Base-by-base conservation (phyloP, 2,113 vertebrate species). In the Herpailurus yagouaroundi region DNA sequence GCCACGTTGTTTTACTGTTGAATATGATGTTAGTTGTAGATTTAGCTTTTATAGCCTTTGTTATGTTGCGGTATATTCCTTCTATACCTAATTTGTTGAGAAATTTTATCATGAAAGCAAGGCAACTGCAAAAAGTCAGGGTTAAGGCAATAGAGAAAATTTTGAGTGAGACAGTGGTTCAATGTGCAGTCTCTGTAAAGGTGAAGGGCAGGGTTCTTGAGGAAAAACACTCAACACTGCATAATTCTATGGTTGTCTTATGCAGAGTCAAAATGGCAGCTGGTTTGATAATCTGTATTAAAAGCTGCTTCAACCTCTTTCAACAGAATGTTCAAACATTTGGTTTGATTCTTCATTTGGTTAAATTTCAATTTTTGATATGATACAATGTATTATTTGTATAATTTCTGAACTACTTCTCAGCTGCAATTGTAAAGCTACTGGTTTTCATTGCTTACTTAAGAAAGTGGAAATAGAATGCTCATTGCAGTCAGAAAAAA, bases 331-430 rank as follows among this genome's bases (percentile, higher is more conserved):
- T 86, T 79, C 57, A 41, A 29, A 91, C 1, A n/a, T 60, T 23
- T 60, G 7, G 57, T 60, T 60, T 60, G 57, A n/a, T n/a, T 31
- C 41, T 69, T 86, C 31, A 27, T 68, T 33, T 41, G 41, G 21
- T 27, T 73, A 91, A 81, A 77, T 81, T 80, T 83, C 52, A 87
- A 29, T 55, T 85, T 81, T 91, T 81, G 85, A 27, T 83, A n/a
- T 7, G 86, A 50, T 38, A 8, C 1, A 91, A 93, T 8, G 23
- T 69, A 69, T 41, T 77, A 3, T 23, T 36, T 36, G 5, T 69
- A 16, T 31, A 81, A 80, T 82, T n/a, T 4, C 7, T 41, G 2
- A 6, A 57, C 14, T 55, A 73, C 2, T 14, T 77, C 60, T 19
- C 89, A 92, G 33, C 25, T 69, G 1, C 4, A n/a, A 10, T 12